Evolutionary conservation across 1,140 invertebrate species (phyloP).

Genomic region (Drosophila pallidifrons): DNA sequence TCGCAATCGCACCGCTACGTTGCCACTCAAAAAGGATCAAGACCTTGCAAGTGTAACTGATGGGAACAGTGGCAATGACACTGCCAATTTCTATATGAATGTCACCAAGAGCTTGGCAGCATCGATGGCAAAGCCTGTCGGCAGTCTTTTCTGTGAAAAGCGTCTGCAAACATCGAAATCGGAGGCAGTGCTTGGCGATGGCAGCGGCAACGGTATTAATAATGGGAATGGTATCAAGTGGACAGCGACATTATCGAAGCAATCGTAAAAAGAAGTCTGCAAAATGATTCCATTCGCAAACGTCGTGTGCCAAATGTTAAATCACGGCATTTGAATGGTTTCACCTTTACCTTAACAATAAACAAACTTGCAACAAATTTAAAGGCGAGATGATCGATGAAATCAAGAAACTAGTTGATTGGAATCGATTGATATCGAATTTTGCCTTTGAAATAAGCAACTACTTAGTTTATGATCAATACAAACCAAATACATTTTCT

Average conservation of each 20-base stretch:
- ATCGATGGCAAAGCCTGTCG: constrained; percentile 71
- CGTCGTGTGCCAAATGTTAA: not conserved
- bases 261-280: not conserved
- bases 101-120: constrained; percentile 76
- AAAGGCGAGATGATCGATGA: no score
- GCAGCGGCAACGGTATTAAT: not conserved
- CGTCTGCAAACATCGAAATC: constrained; percentile 79
- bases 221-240: constrained; percentile 37
- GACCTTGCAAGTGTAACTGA: not conserved
- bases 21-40: not conserved
- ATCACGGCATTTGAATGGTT: no score
- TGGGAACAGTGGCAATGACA: not conserved
- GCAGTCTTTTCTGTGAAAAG: constrained; percentile 79
- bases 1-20: constrained; percentile 51
- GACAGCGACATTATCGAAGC: constrained; percentile 9
- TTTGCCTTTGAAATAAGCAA: no score
- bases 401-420: no score
- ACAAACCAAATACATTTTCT: no score
- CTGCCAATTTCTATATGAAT: constrained; percentile 18
- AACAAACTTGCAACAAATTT: no score
- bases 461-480: no score
- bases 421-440: no score
- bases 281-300: no score
- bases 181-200: constrained; percentile 61
- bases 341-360: no score